Evolutionary conservation across 2,113 vertebrate genomes (phyloP).

Genomic region (Panthera tigris): DNA sequence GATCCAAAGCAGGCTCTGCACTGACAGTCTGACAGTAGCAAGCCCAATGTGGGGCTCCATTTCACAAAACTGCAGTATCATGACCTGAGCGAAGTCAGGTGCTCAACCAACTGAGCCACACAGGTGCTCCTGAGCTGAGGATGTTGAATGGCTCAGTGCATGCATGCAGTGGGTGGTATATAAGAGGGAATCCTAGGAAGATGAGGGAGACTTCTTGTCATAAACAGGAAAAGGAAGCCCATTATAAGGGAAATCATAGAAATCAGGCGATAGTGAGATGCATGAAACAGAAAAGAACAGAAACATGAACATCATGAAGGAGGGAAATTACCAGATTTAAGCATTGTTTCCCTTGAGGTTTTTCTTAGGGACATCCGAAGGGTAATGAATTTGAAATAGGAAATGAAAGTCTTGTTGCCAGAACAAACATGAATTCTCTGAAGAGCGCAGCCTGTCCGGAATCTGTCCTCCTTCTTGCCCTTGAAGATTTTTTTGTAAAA

Average conservation of each 20-base stretch:
- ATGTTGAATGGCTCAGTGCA: background rate
- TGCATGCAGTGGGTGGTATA: background rate
- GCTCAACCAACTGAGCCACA: too few relatives aligned
- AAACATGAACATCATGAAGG: background rate
- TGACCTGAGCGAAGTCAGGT: too few relatives aligned
- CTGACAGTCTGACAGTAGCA: too few relatives aligned
- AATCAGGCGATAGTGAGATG: background rate
- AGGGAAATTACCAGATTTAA: background rate
- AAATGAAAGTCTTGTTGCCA: slow-evolving; percentile 12
- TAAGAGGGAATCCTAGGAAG: background rate
- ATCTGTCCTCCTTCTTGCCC: background rate
- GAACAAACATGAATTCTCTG: background rate
- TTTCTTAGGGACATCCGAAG: background rate
- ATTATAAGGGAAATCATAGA: background rate
- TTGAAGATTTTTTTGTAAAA: background rate
- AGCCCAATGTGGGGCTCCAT: too few relatives aligned
- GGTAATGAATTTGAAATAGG: slow-evolving; percentile 28
- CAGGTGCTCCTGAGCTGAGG: background rate
- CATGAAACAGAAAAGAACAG: slow-evolving; percentile 4
- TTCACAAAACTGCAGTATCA: too few relatives aligned
- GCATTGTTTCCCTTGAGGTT: background rate
- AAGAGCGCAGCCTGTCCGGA: background rate
- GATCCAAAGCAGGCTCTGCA: too few relatives aligned
- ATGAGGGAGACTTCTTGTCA: background rate
- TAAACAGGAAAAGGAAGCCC: background rate